Base-by-base conservation (phyloP, 1,140 invertebrate genomes). In the Plectrocnemia conspersa region DNA sequence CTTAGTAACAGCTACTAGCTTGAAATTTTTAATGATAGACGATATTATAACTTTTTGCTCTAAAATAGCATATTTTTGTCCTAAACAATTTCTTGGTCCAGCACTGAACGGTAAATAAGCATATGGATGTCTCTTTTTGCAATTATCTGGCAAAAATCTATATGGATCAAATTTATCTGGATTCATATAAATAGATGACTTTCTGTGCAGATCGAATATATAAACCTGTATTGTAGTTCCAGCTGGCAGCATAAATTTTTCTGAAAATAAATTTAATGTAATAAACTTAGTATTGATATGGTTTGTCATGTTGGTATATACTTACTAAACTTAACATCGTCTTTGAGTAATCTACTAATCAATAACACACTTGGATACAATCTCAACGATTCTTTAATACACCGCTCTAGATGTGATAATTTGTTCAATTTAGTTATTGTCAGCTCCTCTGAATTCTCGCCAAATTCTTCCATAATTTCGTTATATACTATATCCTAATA, bases 101-200 rank as follows among this genome's bases (percentile, higher is more conserved):
- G 82, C 85, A 61, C 84, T 86, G 66, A 90, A 89, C 7, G 86
- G 85, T 15, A 88, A 77, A 60, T 83, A 89, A 2, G 81, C 74
- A 62, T 77, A 85, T 0, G 82, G 80, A 65, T 84, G 76, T 48
- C 82, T 71, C 25, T 77, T 73, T 27, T 67, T 66, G 21, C 71
- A 69, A 61, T 82, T 81, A 53, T 80, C 75, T n/a, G 81, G 78
- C 19, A 81, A 65, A 70, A 91, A 92, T 62, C 86, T 75, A 52
- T 90, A 84, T 0, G 90, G 89, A 67, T 89, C 78, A 65, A 88
- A 92, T 33, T 72, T 69, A 25, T 85, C 78, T 1, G 89, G 88
- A 45, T 91, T 77, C 19, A 80, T 77, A 65, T 81, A 92, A 16
- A 79, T 65, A 13, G 80, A 69, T 2, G 78, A 70, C 63, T 86